A percentile compares a stretch with the other conserved stretches of the same genome.
Conservation (phyloP, 2,888 invertebrate genomes). For the Mythimna ferrago region DNA sequence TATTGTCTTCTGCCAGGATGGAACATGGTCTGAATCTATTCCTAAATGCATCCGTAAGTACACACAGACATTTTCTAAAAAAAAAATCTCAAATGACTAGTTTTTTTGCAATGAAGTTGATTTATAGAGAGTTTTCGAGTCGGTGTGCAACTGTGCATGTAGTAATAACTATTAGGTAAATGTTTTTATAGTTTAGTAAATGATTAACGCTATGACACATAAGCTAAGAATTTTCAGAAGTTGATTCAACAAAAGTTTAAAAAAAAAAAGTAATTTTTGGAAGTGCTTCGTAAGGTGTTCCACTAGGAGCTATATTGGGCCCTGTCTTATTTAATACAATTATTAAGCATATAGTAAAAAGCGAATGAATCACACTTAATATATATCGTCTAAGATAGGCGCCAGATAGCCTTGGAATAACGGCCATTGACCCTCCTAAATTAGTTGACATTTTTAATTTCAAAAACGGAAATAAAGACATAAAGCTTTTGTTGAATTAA, state of each 20-base stretch:
- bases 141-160: background rate
- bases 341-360: background rate
- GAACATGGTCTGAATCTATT: background rate
- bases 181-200: too few relatives aligned
- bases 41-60: background rate
- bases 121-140: background rate
- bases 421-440: too few relatives aligned
- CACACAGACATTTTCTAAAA: background rate
- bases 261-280: background rate
- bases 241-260: background rate
- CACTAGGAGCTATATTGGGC: conserved; percentile 4
- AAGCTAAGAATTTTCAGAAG: background rate
- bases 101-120: too few relatives aligned
- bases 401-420: too few relatives aligned
- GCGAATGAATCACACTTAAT: background rate
- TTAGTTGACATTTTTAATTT: too few relatives aligned
- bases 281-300: conserved; percentile 1
- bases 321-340: background rate
- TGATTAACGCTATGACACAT: background rate
- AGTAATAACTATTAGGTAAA: too few relatives aligned
- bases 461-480: too few relatives aligned
- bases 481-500: too few relatives aligned
- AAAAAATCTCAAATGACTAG: background rate
- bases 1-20: background rate
- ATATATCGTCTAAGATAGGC: too few relatives aligned